Evolutionary conservation across 2,797 vertebrate genomes (phyloP), one percentile per base, ranked within the genome.

Genomic region (Falco rusticolus): DNA sequence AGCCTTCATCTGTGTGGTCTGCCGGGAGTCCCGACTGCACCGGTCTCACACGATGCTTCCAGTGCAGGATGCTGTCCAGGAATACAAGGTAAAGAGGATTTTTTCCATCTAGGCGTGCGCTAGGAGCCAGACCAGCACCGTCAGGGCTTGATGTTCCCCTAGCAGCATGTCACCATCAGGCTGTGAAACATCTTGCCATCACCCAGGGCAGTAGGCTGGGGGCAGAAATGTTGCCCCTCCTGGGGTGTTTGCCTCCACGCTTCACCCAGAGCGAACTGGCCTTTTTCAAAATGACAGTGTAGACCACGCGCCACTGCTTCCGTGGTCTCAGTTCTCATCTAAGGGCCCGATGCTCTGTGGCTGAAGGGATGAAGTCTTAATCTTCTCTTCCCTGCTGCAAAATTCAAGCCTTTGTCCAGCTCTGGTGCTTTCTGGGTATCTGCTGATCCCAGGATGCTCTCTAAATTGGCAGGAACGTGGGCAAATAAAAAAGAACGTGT

Each of bases 11-110:
- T 98, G 97, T n/a, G 60, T 47, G 24, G 37, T 97, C 61, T 98
- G 97, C 86, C 95, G 96, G 50, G 97, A 97, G 87, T 97, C 97
- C 7, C 97, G 96, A 1, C 70, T 92, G 19, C 98, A 98, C 92
- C 97, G 97, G 1, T 66, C 74, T 15, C 98, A 98, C 92, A 22
- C 47, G 6, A 69, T 97, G 92, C 86, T 97, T 9, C 94, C 95
- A 1, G n/a, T 83, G 41, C 71, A 48, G 3, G 96, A 96, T 17
- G 97, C 83, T 2, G 74, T 56, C 61, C 93, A 86, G 37, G 94
- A 96, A 12, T 95, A 80, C 92, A 70, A 96, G 97, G 98, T 98
- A 60, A 34, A 4, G 4, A 11, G 2, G 16, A 2, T 11, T 4
- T 14, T 10, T 22, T 25, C 53, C 71, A 19, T 3, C 59, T 29